Evolutionary conservation across 2,888 invertebrate genomes (phyloP).

Genomic region (Synergus gifuensis): DNA sequence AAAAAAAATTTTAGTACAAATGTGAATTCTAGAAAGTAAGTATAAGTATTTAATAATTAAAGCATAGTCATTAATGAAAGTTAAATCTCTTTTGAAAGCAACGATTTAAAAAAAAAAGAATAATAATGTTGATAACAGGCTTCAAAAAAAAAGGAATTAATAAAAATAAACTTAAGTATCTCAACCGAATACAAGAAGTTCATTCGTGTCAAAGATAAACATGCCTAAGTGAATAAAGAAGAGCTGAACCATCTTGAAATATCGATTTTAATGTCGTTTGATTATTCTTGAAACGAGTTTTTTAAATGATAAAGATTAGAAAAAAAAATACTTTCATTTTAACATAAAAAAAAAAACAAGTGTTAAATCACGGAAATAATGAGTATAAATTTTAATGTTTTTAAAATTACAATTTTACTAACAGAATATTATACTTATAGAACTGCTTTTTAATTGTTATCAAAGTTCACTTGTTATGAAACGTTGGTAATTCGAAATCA

Average conservation of each 20-base stretch:
- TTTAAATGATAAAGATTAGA: neutral
- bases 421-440: neutral
- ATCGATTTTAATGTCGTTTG: neutral
- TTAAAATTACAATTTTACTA: neutral
- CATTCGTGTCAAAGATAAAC: too few species aligned
- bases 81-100: neutral
- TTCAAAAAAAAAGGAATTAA: neutral
- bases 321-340: neutral
- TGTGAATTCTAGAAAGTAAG: neutral
- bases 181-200: neutral
- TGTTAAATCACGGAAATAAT: too few species aligned
- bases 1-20: neutral
- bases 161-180: neutral
- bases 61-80: neutral
- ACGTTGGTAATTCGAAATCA: neutral
- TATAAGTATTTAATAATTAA: neutral
- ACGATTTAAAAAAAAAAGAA: neutral
- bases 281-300: neutral
- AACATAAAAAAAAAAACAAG: too few species aligned
- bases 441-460: neutral
- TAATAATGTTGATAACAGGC: neutral
- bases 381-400: neutral
- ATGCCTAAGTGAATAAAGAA: neutral
- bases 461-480: conserved; percentile 27
- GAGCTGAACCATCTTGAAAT: neutral